Evolutionary conservation across 2,888 invertebrate genomes (phyloP).

Genomic region (Eulithis prunata): DNA sequence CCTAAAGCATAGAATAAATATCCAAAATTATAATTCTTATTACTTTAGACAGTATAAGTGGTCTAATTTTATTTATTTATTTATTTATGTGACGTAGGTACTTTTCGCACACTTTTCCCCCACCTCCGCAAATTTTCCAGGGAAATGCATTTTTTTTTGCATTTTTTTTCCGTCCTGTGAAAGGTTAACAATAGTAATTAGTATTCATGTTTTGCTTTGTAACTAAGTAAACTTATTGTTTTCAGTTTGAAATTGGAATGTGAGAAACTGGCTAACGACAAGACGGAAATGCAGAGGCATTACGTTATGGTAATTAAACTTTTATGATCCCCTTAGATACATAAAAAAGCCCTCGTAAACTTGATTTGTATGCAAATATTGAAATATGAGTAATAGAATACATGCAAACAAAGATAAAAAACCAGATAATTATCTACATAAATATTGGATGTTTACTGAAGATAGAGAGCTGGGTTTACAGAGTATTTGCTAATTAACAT

Average conservation of each 20-base stretch:
- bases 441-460: constrained; percentile 50
- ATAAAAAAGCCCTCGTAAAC: constrained; percentile 43
- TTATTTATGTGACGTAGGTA: too few species aligned
- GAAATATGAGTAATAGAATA: constrained; percentile 40
- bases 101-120: too few species aligned
- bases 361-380: constrained; percentile 50
- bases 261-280: constrained; percentile 98
- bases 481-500: constrained; percentile 34
- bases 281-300: constrained; percentile 99
- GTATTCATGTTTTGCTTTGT: constrained; percentile 10
- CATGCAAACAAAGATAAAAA: constrained; percentile 47
- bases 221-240: constrained; percentile 42
- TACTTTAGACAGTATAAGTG: too few species aligned
- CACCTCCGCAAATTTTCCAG: too few species aligned
- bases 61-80: too few species aligned
- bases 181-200: constrained; percentile 1
- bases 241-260: constrained; percentile 97
- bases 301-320: constrained; percentile 95
- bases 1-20: too few species aligned
- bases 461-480: constrained; percentile 41
- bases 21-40: too few species aligned
- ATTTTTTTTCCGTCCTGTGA: too few species aligned
- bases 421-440: constrained; percentile 44
- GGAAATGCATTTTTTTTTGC: too few species aligned
- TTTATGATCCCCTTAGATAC: constrained; percentile 42